phyloP scores from a whole-genome alignment of 2,888 invertebrate genomes.

The Euzophera pinguis region DNA sequence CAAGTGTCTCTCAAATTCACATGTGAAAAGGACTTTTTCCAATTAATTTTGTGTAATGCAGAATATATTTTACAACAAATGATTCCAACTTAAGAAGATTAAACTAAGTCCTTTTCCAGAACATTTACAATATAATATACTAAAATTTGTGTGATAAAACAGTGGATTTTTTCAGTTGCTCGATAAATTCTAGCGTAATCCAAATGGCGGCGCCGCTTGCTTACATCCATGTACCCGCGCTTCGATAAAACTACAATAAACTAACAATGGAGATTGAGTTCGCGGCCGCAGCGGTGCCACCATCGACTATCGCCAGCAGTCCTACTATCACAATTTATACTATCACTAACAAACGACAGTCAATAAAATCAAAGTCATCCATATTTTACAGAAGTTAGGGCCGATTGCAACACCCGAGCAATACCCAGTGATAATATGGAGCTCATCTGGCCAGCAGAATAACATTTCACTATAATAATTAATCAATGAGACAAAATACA shows the following conservation, averaged over 20 bases:
- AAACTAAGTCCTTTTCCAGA: constrained; percentile 48
- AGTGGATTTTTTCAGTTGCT: constrained; percentile 38
- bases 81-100: constrained; percentile 45
- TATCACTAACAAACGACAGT: constrained; percentile 64
- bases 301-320: constrained; percentile 50
- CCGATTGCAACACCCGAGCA: constrained; percentile 23
- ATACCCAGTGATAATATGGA: constrained; percentile 15
- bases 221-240: constrained; percentile 26
- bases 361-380: constrained; percentile 54
- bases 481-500: constrained; percentile 1
- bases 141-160: constrained; percentile 50
- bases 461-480: not conserved
- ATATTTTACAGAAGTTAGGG: constrained; percentile 34
- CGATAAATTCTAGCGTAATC: constrained; percentile 32
- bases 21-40: constrained; percentile 48
- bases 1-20: constrained; percentile 49
- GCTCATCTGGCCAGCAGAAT: constrained; percentile 47
- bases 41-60: constrained; percentile 35
- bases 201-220: constrained; percentile 33
- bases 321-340: constrained; percentile 64
- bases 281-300: constrained; percentile 35
- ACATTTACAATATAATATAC: constrained; percentile 42
- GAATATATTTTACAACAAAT: constrained; percentile 45
- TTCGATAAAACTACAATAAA: constrained; percentile 4
- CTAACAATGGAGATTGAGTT: constrained; percentile 13